These are phyloP conservation scores for Tubulanus polymorphus DNA, from an alignment of 2,888 invertebrate species.

Conservation along the genomic window DNA sequence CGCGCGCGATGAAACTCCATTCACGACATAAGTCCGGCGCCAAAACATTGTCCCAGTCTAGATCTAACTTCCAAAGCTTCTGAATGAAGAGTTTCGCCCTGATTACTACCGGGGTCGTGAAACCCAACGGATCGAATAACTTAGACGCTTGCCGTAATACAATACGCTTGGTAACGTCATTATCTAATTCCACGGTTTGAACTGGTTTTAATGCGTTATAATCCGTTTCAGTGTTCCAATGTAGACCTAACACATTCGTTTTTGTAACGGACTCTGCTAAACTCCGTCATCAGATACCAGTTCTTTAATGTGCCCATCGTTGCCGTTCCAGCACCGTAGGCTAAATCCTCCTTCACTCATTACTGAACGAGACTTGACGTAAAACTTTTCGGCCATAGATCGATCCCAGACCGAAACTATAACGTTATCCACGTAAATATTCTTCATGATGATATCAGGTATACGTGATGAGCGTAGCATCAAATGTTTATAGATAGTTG, in stretches of 20 bases:
- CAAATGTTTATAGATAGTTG: too few species aligned
- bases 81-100: neutral
- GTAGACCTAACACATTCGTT: conserved; percentile 8
- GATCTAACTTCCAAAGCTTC: neutral
- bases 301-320: neutral
- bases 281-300: neutral
- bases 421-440: too few species aligned
- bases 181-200: neutral
- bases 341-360: too few species aligned
- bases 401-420: too few species aligned
- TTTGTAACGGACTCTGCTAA: neutral
- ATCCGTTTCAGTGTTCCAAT: conserved; percentile 9
- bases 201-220: neutral
- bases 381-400: too few species aligned
- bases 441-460: too few species aligned
- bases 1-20: neutral
- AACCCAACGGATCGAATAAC: conserved; percentile 11
- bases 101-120: neutral
- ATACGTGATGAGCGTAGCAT: too few species aligned
- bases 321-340: conserved; percentile 14
- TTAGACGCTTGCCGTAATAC: conserved; percentile 2
- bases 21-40: neutral
- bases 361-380: too few species aligned
- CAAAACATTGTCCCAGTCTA: neutral
- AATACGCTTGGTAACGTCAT: conserved; percentile 5